A percentile compares a stretch with the other conserved stretches of the same genome.
These are phyloP conservation scores for Anticlea derivata DNA, from an alignment of 2,888 invertebrate species.

Conservation along the genomic window DNA sequence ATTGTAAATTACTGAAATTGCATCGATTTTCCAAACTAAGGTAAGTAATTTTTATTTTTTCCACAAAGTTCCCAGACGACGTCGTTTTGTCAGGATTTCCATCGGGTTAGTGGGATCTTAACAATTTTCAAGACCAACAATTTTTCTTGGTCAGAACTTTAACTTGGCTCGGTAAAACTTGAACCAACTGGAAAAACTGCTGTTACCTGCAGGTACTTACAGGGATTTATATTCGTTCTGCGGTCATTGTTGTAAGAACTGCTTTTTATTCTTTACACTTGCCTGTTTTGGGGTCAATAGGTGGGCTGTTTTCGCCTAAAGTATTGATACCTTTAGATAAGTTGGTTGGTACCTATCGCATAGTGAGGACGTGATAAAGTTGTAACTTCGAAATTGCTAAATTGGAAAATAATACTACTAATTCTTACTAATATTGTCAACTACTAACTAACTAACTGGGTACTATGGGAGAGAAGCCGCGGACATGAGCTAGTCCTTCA, in stretches of 20 bases:
- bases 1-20: too few relatives aligned
- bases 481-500: too few relatives aligned
- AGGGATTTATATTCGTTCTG: conserved; percentile 3
- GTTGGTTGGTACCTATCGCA: too few relatives aligned
- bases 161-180: conserved; percentile 45
- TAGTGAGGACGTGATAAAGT: too few relatives aligned
- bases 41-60: conserved; percentile 34
- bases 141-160: conserved; percentile 48
- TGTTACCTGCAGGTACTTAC: conserved; percentile 36
- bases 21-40: conserved; percentile 19
- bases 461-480: too few relatives aligned
- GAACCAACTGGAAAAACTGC: conserved; percentile 37
- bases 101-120: conserved; percentile 26
- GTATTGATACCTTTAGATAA: too few relatives aligned
- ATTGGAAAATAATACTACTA: too few relatives aligned
- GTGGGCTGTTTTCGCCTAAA: too few relatives aligned
- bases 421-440: too few relatives aligned
- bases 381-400: too few relatives aligned
- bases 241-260: background rate
- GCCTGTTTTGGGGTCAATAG: too few relatives aligned
- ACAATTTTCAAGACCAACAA: conserved; percentile 40
- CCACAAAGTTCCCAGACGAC: conserved; percentile 44
- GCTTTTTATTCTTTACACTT: background rate
- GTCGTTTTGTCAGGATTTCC: conserved; percentile 44
- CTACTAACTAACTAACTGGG: too few relatives aligned